These are phyloP conservation scores for Pedionomus torquatus DNA, from an alignment of 2,113 vertebrate genomes.

Conservation along the genomic window DNA sequence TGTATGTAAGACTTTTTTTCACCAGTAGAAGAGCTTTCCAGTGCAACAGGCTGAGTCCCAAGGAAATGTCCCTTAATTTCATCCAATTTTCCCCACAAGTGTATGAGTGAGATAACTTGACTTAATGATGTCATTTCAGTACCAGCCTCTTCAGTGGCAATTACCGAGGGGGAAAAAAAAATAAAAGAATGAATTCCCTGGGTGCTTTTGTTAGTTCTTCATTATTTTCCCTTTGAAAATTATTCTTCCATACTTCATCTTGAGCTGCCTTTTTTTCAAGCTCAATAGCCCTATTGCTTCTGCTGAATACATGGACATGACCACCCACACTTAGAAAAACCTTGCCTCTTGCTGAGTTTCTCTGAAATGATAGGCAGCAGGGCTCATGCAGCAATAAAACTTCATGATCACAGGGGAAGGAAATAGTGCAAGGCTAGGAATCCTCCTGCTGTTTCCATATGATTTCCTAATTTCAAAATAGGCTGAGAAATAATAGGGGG, in stretches of 20 bases:
- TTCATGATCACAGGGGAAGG: slow-evolving; percentile 68
- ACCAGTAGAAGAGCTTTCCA: background rate
- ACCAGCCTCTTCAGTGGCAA: slow-evolving; percentile 32
- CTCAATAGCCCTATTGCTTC: slow-evolving; percentile 44
- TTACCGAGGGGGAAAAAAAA: background rate
- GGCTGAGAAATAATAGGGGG: slow-evolving; percentile 63
- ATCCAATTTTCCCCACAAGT: slow-evolving; percentile 28
- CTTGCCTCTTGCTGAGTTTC: slow-evolving; percentile 61
- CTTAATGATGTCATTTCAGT: slow-evolving; percentile 54
- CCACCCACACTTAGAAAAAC: slow-evolving; percentile 67
- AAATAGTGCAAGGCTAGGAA: slow-evolving; percentile 42
- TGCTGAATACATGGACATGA: slow-evolving; percentile 32
- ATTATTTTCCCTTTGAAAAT: slow-evolving; percentile 66
- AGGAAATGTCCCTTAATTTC: slow-evolving; percentile 42
- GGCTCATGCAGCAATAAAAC: slow-evolving; percentile 62
- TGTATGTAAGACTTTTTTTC: background rate
- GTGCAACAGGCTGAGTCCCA: background rate
- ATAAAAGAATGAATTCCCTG: slow-evolving; percentile 23
- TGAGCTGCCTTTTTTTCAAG: slow-evolving; percentile 27
- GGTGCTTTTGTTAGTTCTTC: slow-evolving; percentile 54
- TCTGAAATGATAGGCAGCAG: slow-evolving; percentile 64
- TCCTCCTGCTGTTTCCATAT: slow-evolving; percentile 60
- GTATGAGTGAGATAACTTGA: slow-evolving; percentile 34
- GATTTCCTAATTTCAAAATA: slow-evolving; percentile 74
- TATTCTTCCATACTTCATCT: slow-evolving; percentile 41